phyloP scores from a whole-genome alignment of 2,888 invertebrate genomes.

The Leptinotarsa rubiginosa region DNA sequence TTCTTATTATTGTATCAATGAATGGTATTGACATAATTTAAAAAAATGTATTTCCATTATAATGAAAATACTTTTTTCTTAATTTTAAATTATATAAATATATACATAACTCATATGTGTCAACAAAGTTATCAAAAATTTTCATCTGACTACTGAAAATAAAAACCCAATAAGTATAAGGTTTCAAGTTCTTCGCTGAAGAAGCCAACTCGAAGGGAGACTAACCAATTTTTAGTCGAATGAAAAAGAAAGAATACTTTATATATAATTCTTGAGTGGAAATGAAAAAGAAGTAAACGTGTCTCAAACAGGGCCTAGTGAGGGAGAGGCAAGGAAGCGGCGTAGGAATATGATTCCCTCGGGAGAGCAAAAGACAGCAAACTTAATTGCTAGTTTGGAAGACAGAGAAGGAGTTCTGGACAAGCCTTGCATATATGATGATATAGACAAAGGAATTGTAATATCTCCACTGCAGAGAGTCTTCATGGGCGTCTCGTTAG shows the following conservation, averaged over 20 bases:
- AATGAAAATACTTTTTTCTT: too few relatives aligned
- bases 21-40: too few relatives aligned
- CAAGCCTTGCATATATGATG: constrained; percentile 67
- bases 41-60: too few relatives aligned
- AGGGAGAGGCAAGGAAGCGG: constrained; percentile 50
- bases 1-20: too few relatives aligned
- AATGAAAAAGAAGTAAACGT: constrained; percentile 56
- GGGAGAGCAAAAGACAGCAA: constrained; percentile 61
- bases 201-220: too few relatives aligned
- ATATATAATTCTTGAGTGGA: constrained; percentile 65
- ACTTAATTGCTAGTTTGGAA: constrained; percentile 61
- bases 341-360: constrained; percentile 62
- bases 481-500: constrained; percentile 41
- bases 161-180: too few relatives aligned
- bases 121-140: too few relatives aligned
- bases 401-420: constrained; percentile 56
- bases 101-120: too few relatives aligned
- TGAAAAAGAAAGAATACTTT: constrained; percentile 58
- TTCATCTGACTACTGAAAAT: too few relatives aligned
- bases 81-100: too few relatives aligned
- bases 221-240: constrained; percentile 59
- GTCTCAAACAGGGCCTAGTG: constrained; percentile 47
- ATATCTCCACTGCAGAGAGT: constrained; percentile 60
- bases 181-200: too few relatives aligned
- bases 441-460: constrained; percentile 67